Percentiles rank a stretch among this genome's conserved stretches.
These are phyloP conservation scores for Rhinophrynus dorsalis DNA, from an alignment of 2,797 vertebrate species.

Conservation along the genomic window DNA sequence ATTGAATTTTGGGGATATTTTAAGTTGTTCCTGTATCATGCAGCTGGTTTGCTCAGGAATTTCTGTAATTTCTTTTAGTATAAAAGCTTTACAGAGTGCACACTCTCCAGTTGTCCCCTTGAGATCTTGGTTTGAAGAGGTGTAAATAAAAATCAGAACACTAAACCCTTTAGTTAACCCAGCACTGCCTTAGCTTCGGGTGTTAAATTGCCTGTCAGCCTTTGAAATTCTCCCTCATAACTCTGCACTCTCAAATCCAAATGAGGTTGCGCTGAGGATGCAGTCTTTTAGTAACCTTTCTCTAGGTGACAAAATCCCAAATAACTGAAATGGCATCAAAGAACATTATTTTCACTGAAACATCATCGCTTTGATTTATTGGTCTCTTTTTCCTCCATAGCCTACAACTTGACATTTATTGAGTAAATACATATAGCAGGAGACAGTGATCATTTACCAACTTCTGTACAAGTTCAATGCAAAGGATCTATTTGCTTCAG, in stretches of 20 bases:
- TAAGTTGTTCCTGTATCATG: too few species aligned
- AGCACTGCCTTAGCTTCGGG: background rate
- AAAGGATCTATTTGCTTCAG: background rate
- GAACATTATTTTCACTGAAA: background rate
- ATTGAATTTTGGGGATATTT: too few species aligned
- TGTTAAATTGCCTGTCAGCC: constrained; percentile 36
- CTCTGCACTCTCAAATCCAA: background rate
- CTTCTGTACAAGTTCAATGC: background rate
- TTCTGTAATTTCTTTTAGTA: too few species aligned
- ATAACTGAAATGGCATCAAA: background rate
- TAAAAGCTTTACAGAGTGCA: too few species aligned
- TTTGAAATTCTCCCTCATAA: constrained; percentile 1
- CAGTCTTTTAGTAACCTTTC: background rate
- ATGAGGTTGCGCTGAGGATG: background rate
- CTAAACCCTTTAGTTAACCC: constrained; percentile 5
- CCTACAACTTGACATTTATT: background rate
- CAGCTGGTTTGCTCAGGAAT: too few species aligned
- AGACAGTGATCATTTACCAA: background rate
- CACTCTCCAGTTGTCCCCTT: too few species aligned
- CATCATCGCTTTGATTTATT: background rate
- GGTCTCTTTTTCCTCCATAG: background rate
- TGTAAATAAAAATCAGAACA: constrained; percentile 37
- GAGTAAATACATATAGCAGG: background rate
- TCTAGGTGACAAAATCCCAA: background rate
- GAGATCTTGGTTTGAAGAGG: background rate